phyloP scores from a whole-genome alignment of 2,113 vertebrate genomes.

The Anhinga anhinga region DNA sequence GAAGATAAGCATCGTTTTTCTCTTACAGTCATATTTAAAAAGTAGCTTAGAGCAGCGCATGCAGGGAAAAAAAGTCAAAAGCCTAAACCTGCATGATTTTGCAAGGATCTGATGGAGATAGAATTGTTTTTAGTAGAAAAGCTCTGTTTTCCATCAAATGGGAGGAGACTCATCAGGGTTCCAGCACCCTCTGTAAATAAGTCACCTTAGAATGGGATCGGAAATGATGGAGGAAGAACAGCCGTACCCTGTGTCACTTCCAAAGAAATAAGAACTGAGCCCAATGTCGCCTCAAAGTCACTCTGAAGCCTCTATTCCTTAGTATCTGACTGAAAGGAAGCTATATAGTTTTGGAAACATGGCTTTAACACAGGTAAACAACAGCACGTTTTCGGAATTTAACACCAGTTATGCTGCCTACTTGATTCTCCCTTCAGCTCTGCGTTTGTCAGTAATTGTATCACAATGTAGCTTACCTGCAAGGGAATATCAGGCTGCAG shows the following conservation, averaged over 20 bases:
- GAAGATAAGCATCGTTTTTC: slow-evolving; percentile 18
- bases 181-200: neutral
- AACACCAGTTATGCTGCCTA: neutral
- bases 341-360: neutral
- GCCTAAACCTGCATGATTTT: neutral
- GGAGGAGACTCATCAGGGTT: neutral
- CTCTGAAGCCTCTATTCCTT: neutral
- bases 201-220: neutral
- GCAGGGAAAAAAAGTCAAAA: neutral
- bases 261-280: neutral
- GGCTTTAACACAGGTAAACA: neutral
- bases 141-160: neutral
- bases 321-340: neutral
- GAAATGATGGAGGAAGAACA: neutral
- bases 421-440: neutral
- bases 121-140: neutral
- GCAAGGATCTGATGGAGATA: neutral
- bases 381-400: neutral
- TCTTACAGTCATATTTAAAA: neutral
- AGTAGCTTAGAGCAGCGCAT: neutral
- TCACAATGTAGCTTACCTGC: neutral
- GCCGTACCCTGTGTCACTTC: neutral
- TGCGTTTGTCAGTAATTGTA: neutral
- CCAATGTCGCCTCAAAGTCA: neutral
- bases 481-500: neutral